Evolutionary conservation across 2,888 invertebrate genomes (phyloP).

Genomic region (Prosopocoilus inquinatus): DNA sequence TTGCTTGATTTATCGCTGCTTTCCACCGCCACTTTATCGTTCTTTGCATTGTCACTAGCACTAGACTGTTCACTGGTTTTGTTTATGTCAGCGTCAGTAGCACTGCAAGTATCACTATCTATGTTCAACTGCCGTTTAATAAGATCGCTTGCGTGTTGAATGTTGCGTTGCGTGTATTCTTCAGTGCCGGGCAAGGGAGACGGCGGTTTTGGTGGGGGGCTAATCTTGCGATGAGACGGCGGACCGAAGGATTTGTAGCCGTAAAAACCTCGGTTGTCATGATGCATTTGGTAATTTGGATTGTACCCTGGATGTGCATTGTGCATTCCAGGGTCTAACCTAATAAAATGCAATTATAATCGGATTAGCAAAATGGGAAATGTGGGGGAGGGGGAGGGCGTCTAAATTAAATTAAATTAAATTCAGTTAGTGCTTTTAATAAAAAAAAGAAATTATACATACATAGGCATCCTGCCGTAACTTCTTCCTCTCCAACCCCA

Average conservation of each 20-base stretch:
- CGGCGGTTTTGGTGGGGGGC: slow-evolving; percentile 14
- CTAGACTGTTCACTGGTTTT: slow-evolving; percentile 8
- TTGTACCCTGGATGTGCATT: slow-evolving; percentile 10
- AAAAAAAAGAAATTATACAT: background rate
- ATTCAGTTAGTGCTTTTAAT: slow-evolving; percentile 9
- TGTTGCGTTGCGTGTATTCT: slow-evolving; percentile 42
- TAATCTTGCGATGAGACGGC: slow-evolving; percentile 4
- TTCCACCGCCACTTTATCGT: slow-evolving; percentile 1
- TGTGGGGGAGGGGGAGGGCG: background rate
- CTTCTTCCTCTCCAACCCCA: slow-evolving; percentile 17
- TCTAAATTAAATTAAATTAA: slow-evolving; percentile 9
- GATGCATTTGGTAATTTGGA: slow-evolving; percentile 3
- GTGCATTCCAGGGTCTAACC: too few relatives aligned
- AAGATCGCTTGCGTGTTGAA: slow-evolving; percentile 43
- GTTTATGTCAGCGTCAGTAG: slow-evolving; percentile 7
- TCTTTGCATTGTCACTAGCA: slow-evolving; percentile 6
- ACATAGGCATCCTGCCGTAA: slow-evolving; percentile 15
- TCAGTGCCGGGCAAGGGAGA: slow-evolving; percentile 44
- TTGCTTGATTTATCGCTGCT: slow-evolving; percentile 1
- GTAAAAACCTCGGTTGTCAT: slow-evolving; percentile 8
- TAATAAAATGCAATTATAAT: too few relatives aligned
- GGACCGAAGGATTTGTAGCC: slow-evolving; percentile 7
- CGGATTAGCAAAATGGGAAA: too few relatives aligned
- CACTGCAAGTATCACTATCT: slow-evolving; percentile 13
- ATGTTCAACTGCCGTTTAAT: slow-evolving; percentile 28